Percentiles rank a stretch among this genome's conserved stretches.
phyloP scores from a whole-genome alignment of 2,888 invertebrate genomes.

The Girardia tigrina region DNA sequence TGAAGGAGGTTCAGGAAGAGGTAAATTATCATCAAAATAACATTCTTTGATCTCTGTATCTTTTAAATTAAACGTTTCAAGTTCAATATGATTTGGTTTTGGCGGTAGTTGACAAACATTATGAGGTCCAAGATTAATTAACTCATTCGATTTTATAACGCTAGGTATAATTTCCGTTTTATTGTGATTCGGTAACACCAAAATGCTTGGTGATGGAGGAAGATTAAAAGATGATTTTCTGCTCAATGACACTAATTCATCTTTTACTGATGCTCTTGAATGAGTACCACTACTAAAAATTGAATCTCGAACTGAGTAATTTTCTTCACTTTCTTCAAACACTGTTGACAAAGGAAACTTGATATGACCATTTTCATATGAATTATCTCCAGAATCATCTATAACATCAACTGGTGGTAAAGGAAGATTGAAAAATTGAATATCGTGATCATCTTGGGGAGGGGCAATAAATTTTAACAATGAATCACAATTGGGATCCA shows the following conservation, averaged over 20 bases:
- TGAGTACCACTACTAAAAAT: conserved; percentile 10
- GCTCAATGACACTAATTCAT: neutral
- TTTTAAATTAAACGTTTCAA: neutral
- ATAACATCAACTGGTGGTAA: neutral
- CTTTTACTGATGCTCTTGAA: neutral
- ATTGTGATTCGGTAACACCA: neutral
- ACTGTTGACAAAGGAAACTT: neutral
- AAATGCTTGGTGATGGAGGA: neutral
- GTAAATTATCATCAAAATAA: neutral
- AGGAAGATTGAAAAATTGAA: neutral
- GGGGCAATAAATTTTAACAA: neutral
- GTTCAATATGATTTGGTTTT: neutral
- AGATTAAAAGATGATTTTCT: neutral
- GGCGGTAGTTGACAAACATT: neutral
- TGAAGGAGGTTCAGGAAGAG: neutral
- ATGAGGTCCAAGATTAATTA: no score
- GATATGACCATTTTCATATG: neutral
- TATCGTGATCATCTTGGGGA: neutral
- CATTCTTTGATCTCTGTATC: neutral
- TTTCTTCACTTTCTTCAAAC: conserved; percentile 12
- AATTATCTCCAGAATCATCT: neutral
- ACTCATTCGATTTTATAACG: neutral
- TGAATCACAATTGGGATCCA: neutral
- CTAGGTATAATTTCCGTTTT: neutral
- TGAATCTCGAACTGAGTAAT: neutral